These are phyloP conservation scores for Tursiops truncatus DNA, from an alignment of 2,113 vertebrate species.

Conservation along the genomic window DNA sequence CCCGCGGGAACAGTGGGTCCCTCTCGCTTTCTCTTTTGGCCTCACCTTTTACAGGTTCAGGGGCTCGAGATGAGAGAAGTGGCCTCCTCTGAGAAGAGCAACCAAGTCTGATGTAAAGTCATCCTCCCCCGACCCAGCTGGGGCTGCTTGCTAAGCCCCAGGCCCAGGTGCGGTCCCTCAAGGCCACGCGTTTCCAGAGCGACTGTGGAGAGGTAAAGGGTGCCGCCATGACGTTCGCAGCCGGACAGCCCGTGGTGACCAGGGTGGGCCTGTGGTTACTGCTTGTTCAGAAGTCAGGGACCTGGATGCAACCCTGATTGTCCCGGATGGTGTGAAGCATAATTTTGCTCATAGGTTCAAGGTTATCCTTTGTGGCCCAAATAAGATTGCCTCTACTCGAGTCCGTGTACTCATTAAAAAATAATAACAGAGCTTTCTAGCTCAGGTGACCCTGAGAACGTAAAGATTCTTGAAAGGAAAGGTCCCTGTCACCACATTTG, in stretches of 20 bases:
- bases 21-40: not conserved
- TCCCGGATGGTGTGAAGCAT: not conserved
- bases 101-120: not conserved
- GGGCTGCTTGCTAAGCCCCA: not conserved
- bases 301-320: not conserved
- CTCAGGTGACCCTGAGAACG: not conserved
- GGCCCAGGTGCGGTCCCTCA: not conserved
- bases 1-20: not conserved
- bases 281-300: not conserved
- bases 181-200: not conserved
- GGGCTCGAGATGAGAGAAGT: not conserved
- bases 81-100: not conserved
- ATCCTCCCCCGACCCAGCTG: not conserved
- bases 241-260: rapidly evolving
- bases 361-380: not conserved
- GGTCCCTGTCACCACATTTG: not conserved
- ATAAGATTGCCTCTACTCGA: not conserved
- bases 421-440: not conserved
- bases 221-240: not conserved
- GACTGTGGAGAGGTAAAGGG: not conserved
- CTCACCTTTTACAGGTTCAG: not conserved
- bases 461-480: not conserved
- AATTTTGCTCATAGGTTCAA: not conserved
- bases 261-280: not conserved
- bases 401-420: not conserved